Evolutionary conservation across 1,140 invertebrate genomes (phyloP).

Genomic region (Nebria ingens): DNA sequence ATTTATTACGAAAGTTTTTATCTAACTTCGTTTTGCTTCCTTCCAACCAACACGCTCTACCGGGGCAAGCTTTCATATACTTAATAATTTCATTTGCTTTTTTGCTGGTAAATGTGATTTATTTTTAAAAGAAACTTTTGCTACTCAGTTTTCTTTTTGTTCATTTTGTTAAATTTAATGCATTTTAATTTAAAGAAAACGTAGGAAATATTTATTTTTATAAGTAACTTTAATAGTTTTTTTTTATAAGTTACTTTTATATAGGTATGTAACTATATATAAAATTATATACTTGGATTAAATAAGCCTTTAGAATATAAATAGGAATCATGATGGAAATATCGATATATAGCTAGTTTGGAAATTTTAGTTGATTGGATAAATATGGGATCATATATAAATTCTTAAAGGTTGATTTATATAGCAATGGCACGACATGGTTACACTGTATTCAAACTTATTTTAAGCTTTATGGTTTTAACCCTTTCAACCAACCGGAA

Average conservation of each 20-base stretch:
- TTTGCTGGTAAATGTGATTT: not conserved
- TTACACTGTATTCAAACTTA: not conserved
- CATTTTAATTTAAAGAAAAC: not conserved
- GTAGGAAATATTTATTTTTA: not conserved
- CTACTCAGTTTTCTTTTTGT: not conserved
- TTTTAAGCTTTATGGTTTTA: not conserved
- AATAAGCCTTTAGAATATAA: too few species aligned
- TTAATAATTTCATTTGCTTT: not conserved
- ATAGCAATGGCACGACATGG: not conserved
- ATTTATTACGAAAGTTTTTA: not conserved
- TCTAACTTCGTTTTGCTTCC: not conserved
- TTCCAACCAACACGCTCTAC: too few species aligned
- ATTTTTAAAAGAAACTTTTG: not conserved
- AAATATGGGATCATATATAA: not conserved
- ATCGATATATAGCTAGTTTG: not conserved
- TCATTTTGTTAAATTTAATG: not conserved
- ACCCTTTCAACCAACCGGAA: too few species aligned
- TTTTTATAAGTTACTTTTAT: too few species aligned
- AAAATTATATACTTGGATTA: too few species aligned
- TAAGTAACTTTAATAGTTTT: too few species aligned
- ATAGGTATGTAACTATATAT: too few species aligned
- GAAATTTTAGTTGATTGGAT: not conserved
- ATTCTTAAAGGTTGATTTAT: not conserved
- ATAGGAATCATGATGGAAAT: too few species aligned
- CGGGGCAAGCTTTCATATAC: not conserved